phyloP scores from a whole-genome alignment of 1,140 invertebrate genomes.

The Ceratina japonica region DNA sequence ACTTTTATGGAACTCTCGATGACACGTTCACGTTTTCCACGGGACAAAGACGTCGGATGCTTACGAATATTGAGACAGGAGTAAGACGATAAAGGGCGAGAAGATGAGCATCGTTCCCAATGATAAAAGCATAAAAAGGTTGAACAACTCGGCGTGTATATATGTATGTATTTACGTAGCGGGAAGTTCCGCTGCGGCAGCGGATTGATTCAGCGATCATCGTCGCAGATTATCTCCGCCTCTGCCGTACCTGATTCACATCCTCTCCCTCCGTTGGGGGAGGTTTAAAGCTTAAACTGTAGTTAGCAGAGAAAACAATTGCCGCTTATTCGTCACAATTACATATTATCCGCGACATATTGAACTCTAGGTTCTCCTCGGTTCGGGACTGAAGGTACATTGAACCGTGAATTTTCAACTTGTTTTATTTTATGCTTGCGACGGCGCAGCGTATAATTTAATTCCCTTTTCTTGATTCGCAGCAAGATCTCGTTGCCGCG shows the following conservation, averaged over 20 bases:
- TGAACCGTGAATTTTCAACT: neutral
- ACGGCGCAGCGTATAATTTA: no score
- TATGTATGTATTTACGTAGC: neutral
- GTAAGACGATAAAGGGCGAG: no score
- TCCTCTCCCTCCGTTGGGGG: neutral
- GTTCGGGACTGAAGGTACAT: neutral
- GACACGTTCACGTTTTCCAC: neutral
- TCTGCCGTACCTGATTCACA: neutral
- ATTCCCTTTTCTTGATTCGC: no score
- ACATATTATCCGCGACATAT: neutral
- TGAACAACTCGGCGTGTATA: no score
- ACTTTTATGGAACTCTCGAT: neutral
- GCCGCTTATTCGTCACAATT: neutral
- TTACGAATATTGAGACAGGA: no score
- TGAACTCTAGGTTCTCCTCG: no score
- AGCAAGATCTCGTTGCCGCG: neutral
- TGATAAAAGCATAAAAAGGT: no score
- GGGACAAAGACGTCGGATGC: neutral
- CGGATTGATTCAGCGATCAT: conserved; percentile 12
- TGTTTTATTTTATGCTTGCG: neutral
- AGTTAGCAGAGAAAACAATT: conserved; percentile 26
- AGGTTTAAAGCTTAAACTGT: neutral
- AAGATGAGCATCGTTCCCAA: no score
- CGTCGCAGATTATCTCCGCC: neutral
- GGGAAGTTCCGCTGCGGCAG: neutral